Percentiles rank a stretch among this genome's conserved stretches.
Conservation (phyloP, 2,888 invertebrate species). For the Pediacus dermestoides region DNA sequence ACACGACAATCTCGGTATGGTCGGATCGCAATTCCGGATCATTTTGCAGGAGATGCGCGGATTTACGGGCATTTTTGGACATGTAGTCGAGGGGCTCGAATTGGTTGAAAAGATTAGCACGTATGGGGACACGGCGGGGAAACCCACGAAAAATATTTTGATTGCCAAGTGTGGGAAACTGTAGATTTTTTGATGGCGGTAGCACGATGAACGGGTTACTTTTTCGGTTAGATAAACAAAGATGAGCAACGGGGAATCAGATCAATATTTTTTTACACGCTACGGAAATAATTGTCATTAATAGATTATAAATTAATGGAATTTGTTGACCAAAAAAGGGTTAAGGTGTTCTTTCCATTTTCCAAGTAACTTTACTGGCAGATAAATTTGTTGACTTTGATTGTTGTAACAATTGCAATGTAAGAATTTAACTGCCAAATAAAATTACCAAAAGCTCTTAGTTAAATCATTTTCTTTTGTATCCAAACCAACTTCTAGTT, state of each 20-base stretch:
- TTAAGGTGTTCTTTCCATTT: too few relatives aligned
- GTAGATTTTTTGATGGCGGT: slow-evolving; percentile 39
- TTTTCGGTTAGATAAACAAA: background rate
- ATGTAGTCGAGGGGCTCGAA: slow-evolving; percentile 75
- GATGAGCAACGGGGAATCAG: slow-evolving; percentile 6
- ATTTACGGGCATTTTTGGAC: slow-evolving; percentile 78
- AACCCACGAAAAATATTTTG: slow-evolving; percentile 69
- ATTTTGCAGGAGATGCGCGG: slow-evolving; percentile 79
- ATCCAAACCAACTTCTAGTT: too few relatives aligned
- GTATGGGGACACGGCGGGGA: slow-evolving; percentile 73
- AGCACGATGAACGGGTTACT: background rate
- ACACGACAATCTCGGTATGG: slow-evolving; percentile 75
- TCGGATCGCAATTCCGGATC: slow-evolving; percentile 81
- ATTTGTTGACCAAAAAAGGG: too few relatives aligned
- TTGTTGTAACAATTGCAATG: too few relatives aligned
- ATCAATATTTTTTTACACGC: too few relatives aligned
- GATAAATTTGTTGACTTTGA: too few relatives aligned
- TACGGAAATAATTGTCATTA: too few relatives aligned
- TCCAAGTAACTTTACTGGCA: too few relatives aligned
- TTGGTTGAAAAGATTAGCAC: slow-evolving; percentile 75
- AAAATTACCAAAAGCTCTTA: too few relatives aligned
- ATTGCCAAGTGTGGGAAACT: slow-evolving; percentile 74
- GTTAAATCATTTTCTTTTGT: too few relatives aligned
- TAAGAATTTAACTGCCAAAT: too few relatives aligned
- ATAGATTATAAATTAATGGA: too few relatives aligned